Conservation (phyloP, 2,113 vertebrate species). For the Entosphenus tridentatus region DNA sequence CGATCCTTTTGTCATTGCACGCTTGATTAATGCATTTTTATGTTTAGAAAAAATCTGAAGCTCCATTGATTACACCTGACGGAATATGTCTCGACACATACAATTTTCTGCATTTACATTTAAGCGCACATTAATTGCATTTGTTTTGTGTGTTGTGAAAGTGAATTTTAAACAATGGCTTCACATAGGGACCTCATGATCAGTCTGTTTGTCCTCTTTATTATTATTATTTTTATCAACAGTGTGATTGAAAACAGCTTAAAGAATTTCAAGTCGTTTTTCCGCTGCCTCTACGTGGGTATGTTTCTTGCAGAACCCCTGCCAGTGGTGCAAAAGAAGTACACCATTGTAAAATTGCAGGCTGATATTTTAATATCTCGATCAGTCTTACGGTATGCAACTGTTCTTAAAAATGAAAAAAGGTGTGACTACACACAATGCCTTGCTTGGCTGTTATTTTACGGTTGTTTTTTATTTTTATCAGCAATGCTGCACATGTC, state of each 20-base stretch:
- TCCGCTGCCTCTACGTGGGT: conserved; percentile 94
- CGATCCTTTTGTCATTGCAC: no score
- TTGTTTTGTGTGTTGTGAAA: no score
- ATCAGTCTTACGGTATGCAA: neutral
- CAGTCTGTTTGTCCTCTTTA: neutral
- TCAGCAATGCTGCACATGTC: conserved; percentile 93
- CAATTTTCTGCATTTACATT: no score
- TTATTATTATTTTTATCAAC: conserved; percentile 8
- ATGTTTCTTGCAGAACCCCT: conserved; percentile 10
- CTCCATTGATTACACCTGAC: no score
- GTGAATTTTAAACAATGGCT: no score
- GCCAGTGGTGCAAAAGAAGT: no score
- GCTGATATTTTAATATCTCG: conserved; percentile 9
- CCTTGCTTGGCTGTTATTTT: neutral
- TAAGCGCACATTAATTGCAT: no score
- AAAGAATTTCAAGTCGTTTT: conserved; percentile 99
- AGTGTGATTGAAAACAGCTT: conserved; percentile 97
- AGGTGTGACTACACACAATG: neutral
- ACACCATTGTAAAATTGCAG: conserved; percentile 9
- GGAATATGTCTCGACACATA: no score
- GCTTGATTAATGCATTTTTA: no score
- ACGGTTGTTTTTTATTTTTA: conserved; percentile 11
- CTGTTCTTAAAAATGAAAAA: neutral
- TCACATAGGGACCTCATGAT: no score
- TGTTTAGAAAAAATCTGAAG: no score